Conservation (phyloP, 2,888 invertebrate genomes). For the Oscheius sp. region DNA sequence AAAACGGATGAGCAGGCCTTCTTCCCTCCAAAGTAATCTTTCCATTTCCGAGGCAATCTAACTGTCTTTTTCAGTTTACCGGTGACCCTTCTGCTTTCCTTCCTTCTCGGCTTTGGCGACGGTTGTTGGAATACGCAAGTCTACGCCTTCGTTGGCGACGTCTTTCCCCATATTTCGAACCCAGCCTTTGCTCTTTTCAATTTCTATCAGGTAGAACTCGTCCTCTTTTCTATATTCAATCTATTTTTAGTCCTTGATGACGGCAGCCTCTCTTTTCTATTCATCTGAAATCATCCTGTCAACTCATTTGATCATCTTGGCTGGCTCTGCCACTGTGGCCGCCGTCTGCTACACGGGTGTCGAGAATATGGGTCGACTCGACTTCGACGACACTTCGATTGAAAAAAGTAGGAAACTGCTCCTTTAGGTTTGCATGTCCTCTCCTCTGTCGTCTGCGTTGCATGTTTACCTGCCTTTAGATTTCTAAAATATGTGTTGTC, state of each 20-base stretch:
- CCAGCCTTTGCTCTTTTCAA: constrained; percentile 97
- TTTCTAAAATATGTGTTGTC: background rate
- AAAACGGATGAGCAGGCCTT: constrained; percentile 78
- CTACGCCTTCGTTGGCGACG: constrained; percentile 89
- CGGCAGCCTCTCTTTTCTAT: constrained; percentile 27
- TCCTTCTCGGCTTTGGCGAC: constrained; percentile 93
- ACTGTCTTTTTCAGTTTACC: constrained; percentile 74
- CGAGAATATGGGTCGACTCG: constrained; percentile 27
- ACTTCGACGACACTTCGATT: constrained; percentile 14
- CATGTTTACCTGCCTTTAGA: background rate
- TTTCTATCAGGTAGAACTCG: constrained; percentile 83
- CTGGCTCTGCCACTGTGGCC: constrained; percentile 16
- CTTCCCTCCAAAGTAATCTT: constrained; percentile 20
- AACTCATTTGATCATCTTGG: constrained; percentile 36
- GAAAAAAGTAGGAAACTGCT: constrained; percentile 28
- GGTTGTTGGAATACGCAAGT: constrained; percentile 89
- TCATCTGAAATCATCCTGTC: constrained; percentile 26
- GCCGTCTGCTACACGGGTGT: constrained; percentile 19
- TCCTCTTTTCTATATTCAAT: background rate
- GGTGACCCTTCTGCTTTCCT: constrained; percentile 88
- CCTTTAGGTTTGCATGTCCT: constrained; percentile 1
- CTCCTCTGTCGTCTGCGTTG: too few species aligned
- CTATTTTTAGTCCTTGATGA: constrained; percentile 30
- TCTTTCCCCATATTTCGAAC: constrained; percentile 85
- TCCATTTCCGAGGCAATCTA: background rate